Evolutionary conservation across 2,113 vertebrate species (phyloP), one percentile per base, ranked within the genome.

Genomic region (Leucosticte australis): DNA sequence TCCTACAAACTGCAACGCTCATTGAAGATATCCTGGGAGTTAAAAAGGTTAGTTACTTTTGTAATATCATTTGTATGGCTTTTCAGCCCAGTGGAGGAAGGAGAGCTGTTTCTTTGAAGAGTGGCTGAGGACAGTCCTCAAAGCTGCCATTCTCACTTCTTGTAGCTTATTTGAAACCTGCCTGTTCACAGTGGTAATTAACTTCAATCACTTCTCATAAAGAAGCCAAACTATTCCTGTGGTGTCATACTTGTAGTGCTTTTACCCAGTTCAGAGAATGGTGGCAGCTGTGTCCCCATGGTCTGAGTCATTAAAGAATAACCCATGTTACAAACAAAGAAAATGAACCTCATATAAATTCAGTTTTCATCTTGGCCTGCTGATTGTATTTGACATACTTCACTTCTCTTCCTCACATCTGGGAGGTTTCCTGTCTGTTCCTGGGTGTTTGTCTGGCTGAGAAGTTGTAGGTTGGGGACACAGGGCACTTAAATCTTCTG

Each of bases 21-120:
- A 99, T 99, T 86, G 99, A 99, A 97, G 99, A 99, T 93, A 99
- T 99, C 94, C 97, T 99, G 90, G 99, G 99, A 80, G 99, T 99
- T 81, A 99, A 99, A 98, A 99, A 99, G 99, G 99, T 99, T 87
- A 79, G 97, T 90, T 47, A 9, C 19, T 89, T 60, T 63, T 47
- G 81, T 50, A 4, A 5, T 20, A 15, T 26, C 31, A 27, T 49
- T 57, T 76, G 11, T 23, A 5, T 52, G 20, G 10, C 14, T 87
- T 84, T 76, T 28, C 37, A 81, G 31, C 8, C 65, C 33, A 37
- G 14, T 15, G 21, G 44, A 52, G 49, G 49, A 69, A 44, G n/a
- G 55, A 9, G 6, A 71, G 33, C 35, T 44, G 13, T 74, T 57
- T 23, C 11, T 87, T 70, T 82, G 46, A 56, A 37, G 31, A 47